Base-by-base conservation (phyloP, 2,888 invertebrate genomes). In the Caenorhabditis sp. region DNA sequence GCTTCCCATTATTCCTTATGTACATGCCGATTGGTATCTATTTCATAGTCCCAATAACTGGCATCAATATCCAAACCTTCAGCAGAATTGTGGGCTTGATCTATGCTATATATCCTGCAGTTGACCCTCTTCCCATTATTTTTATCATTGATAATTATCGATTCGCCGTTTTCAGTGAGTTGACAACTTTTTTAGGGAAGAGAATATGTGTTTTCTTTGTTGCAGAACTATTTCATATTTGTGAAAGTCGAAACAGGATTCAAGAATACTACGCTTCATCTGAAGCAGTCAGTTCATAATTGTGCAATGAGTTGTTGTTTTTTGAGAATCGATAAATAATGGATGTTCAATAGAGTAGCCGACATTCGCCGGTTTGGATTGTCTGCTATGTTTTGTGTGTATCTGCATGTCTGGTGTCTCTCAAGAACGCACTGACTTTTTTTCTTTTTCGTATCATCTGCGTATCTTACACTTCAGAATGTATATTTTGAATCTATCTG, bases 11-110 rank as follows among this genome's bases (percentile, higher is more conserved):
- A 43, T 14, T 59, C n/a, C 59, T 65, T 26, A 36, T 65, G 53
- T 65, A 59, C 38, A 31, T 65, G 52, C 65, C 65, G 8, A 65
- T 65, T n/a, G 65, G 65, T 36, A 59, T 65, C 17, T 53, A 59
- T 17, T 65, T 59, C 53, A 53, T 59, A n/a, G 59, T 59, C 25
- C 65, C 65, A 1, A 36, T 65, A 2, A 43, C 59, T 21, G 59
- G 54, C 52, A 53, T 65, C 27, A 31, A 65, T 20, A 59, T 65
- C 20, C 59, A 65, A 38, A 27, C 38, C 23, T 31, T 31, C 5
- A 65, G 65, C 38, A n/a, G 38, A 17, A 12, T 59, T 17, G 65
- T 65, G 20, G 59, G 59, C 17, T 53, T 65, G 31, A 59, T 65
- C 38, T 65, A 65, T 21, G 52, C 65, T 5, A 8, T 65, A 10